Percentiles rank a stretch among this genome's conserved stretches.
These are phyloP conservation scores for Mantis religiosa DNA, from an alignment of 2,888 invertebrate genomes.

Conservation along the genomic window DNA sequence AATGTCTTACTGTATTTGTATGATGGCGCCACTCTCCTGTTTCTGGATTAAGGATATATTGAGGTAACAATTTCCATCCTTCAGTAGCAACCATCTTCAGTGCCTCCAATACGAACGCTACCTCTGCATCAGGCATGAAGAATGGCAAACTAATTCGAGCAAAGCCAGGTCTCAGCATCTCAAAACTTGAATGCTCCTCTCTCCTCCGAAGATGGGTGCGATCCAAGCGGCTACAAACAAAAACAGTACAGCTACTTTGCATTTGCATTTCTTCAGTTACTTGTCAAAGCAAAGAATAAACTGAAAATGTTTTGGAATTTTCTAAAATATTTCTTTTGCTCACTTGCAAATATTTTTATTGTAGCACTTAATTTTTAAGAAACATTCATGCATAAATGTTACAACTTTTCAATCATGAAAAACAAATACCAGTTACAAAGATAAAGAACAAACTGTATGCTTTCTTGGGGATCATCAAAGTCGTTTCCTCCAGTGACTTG, in stretches of 20 bases:
- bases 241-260: neutral
- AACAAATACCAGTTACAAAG: too few species aligned
- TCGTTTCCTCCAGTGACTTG: too few species aligned
- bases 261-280: neutral
- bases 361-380: too few species aligned
- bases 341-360: too few species aligned
- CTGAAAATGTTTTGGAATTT: too few species aligned
- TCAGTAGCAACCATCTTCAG: slow-evolving; percentile 82
- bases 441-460: too few species aligned
- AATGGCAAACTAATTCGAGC: slow-evolving; percentile 80
- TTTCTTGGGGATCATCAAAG: too few species aligned
- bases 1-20: slow-evolving; percentile 56
- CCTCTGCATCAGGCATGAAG: slow-evolving; percentile 74
- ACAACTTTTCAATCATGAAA: too few species aligned
- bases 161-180: slow-evolving; percentile 81
- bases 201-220: slow-evolving; percentile 49
- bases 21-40: slow-evolving; percentile 89
- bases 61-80: slow-evolving; percentile 84
- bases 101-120: slow-evolving; percentile 78
- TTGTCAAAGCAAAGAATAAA: neutral
- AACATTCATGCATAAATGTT: too few species aligned
- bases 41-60: slow-evolving; percentile 66
- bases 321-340: too few species aligned
- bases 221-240: slow-evolving; percentile 47
- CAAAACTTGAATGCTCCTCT: slow-evolving; percentile 52